Evolutionary conservation across 2,113 vertebrate species (phyloP).

Genomic region (Platichthys flesus): DNA sequence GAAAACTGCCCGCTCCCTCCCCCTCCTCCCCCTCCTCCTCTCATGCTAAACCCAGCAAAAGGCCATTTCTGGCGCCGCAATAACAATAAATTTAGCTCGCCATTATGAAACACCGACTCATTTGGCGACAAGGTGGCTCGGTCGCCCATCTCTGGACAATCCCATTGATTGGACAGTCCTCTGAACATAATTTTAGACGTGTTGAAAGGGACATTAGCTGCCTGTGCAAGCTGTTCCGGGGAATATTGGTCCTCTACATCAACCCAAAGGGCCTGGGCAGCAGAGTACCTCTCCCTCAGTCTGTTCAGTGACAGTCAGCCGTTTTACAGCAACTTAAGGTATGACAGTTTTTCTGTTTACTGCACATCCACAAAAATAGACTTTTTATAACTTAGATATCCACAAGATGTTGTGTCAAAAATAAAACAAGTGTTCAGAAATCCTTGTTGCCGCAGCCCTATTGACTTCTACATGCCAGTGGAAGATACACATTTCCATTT

Average conservation of each 20-base stretch:
- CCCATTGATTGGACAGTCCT: conserved; percentile 67
- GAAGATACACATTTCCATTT: conserved; percentile 27
- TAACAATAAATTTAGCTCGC: conserved; percentile 60
- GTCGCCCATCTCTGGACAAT: conserved; percentile 56
- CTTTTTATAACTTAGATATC: neutral
- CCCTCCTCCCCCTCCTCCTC: conserved; percentile 26
- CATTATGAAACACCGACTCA: conserved; percentile 54
- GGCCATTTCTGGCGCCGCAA: conserved; percentile 31
- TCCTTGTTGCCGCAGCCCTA: neutral
- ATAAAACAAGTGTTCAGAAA: conserved; percentile 14
- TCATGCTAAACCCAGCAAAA: conserved; percentile 47
- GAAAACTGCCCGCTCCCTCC: conserved; percentile 38
- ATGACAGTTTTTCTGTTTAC: conserved; percentile 36
- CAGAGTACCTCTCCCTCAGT: conserved; percentile 49
- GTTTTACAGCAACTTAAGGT: conserved; percentile 40
- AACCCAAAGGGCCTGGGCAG: conserved; percentile 51
- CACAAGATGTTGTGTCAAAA: too few species aligned
- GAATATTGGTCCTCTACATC: conserved; percentile 64
- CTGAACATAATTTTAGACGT: conserved; percentile 71
- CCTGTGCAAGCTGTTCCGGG: conserved; percentile 60
- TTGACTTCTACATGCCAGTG: conserved; percentile 21
- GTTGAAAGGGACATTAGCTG: conserved; percentile 70
- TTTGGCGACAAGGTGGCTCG: conserved; percentile 55
- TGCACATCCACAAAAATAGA: conserved; percentile 34
- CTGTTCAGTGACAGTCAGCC: conserved; percentile 48